Conservation (phyloP, 1,140 invertebrate species). For the Colletes latitarsis region DNA sequence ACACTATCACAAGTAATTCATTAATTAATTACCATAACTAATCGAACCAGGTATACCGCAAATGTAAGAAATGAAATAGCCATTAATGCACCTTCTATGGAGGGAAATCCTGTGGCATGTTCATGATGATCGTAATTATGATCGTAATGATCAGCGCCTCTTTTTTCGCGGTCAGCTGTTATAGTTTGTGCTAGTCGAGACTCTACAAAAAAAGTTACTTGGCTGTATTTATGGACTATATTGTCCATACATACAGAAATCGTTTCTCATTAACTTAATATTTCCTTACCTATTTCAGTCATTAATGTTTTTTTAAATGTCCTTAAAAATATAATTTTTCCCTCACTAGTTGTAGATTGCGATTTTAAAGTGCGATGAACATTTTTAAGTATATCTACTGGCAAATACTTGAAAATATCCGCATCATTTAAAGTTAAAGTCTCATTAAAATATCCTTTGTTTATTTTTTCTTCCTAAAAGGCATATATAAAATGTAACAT, state of each 20-base stretch:
- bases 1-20: constrained; percentile 29
- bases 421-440: neutral
- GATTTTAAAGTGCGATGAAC: constrained; percentile 75
- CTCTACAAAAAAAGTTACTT: constrained; percentile 44
- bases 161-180: constrained; percentile 39
- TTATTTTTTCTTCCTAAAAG: neutral
- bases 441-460: neutral
- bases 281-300: constrained; percentile 69
- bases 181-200: constrained; percentile 44
- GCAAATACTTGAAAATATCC: constrained; percentile 70
- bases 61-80: constrained; percentile 91
- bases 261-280: neutral
- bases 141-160: constrained; percentile 58
- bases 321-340: constrained; percentile 75
- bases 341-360: constrained; percentile 67
- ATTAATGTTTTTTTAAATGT: constrained; percentile 70
- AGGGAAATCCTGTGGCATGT: constrained; percentile 86
- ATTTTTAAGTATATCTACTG: constrained; percentile 73
- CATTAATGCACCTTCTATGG: constrained; percentile 88
- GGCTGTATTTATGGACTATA: neutral
- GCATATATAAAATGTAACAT: neutral
- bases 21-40: constrained; percentile 86
- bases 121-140: constrained; percentile 61
- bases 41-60: constrained; percentile 90
- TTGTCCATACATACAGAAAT: neutral